Evolutionary conservation across 2,113 vertebrate genomes (phyloP).

Genomic region (Cranoglanis bouderius): DNA sequence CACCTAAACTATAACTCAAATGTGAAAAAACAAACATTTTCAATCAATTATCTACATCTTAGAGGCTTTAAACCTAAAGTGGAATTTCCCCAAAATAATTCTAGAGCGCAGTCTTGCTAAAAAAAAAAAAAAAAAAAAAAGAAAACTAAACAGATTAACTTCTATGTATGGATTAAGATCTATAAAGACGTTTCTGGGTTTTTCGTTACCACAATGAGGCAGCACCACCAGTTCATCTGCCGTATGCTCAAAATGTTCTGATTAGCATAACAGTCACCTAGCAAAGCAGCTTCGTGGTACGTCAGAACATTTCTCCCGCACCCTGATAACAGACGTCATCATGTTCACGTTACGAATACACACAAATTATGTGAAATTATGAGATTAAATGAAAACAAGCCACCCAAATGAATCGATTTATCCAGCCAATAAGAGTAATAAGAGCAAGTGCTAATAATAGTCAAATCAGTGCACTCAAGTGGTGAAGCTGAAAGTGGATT

Average conservation of each 20-base stretch:
- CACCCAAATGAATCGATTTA: neutral
- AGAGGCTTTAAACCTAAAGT: neutral
- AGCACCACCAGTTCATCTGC: neutral
- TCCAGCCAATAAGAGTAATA: neutral
- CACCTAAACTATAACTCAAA: neutral
- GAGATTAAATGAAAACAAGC: neutral
- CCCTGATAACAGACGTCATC: neutral
- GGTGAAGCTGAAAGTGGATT: neutral
- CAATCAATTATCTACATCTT: neutral
- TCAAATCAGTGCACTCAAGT: neutral
- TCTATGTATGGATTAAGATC: neutral
- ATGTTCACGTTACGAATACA: slow-evolving; percentile 3
- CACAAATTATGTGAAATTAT: neutral
- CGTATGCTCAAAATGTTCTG: neutral
- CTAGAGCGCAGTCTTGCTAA: neutral
- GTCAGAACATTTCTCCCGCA: neutral
- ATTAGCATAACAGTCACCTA: neutral
- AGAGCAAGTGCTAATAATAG: neutral
- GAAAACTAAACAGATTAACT: neutral
- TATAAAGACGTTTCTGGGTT: neutral
- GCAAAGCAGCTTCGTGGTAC: neutral
- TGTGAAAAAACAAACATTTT: too few species aligned
- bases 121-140: neutral
- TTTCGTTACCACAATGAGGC: neutral
- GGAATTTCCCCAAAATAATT: neutral